Base-by-base conservation (phyloP, 2,888 invertebrate genomes). In the Coenonympha arcania region DNA sequence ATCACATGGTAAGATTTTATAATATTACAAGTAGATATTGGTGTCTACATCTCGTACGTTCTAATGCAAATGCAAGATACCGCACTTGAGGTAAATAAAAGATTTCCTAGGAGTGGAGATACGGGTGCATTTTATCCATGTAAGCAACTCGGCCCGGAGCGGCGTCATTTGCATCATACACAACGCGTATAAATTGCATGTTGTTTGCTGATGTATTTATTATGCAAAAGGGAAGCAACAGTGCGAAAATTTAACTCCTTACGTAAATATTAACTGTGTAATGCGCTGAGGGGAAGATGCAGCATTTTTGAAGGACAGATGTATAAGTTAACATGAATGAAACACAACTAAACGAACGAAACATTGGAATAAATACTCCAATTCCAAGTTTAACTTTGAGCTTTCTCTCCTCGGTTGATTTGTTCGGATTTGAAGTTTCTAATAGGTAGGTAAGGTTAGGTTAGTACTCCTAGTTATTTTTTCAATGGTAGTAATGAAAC, bases 181-280 rank as follows among this genome's bases (percentile, higher is more conserved):
- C 24, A 34, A 34, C 44, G 34, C 34, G 33, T 34, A 44, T 44
- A 44, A 44, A 44, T 44, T 44, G 44, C 44, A 44, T 34, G 44
- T 44, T 44, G 44, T 34, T 34, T 33, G 44, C 16, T 34, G 44
- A 44, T 44, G 44, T 44, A 44, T 43, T 43, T 43, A 43, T 43
- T 43, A 42, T 43, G 43, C 31, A 43, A 44, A 44, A 16, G 20
- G 22, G 44, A n/a, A 44, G 44, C 24, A 44, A 44, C 34, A 44
- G 34, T 11, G 34, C 24, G 44, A 34, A 43, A 43, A 34, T 24
- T 22, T 33, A 33, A 43, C 20, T 20, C 13, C 9, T 43, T 20
- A 20, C 43, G 13, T 33, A 34, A 34, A 18, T 8, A 39, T 39
- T 13, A 39, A 15, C 24, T 3, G 9, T 9, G 15, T 22, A 8